These are phyloP conservation scores for Petrolisthes manimaculis DNA, from an alignment of 2,888 invertebrate genomes.

Conservation along the genomic window DNA sequence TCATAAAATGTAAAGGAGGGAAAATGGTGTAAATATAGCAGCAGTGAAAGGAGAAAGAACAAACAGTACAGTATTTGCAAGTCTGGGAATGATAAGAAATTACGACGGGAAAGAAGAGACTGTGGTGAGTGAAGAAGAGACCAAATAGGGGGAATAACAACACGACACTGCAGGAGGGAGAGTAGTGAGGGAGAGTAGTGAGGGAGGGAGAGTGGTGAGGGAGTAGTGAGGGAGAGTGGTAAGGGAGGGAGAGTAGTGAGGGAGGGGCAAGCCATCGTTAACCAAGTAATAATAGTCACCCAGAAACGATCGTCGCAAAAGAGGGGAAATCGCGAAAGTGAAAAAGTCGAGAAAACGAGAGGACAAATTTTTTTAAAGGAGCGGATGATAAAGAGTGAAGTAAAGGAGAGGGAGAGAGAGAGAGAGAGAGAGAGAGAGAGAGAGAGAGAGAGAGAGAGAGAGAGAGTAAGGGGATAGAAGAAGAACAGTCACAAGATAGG, in stretches of 20 bases:
- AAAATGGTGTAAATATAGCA: background rate
- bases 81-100: background rate
- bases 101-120: background rate
- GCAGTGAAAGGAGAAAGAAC: background rate
- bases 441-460: background rate
- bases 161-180: background rate
- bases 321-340: slow-evolving; percentile 5
- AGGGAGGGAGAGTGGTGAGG: background rate
- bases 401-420: background rate
- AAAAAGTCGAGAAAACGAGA: background rate
- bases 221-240: background rate
- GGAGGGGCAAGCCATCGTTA: background rate
- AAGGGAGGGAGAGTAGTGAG: background rate
- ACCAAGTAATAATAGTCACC: background rate
- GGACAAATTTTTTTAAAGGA: background rate
- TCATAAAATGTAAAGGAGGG: background rate
- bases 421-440: slow-evolving; percentile 3
- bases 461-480: background rate
- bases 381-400: background rate
- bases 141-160: background rate
- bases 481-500: background rate
- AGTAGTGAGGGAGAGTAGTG: background rate
- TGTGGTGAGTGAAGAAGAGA: background rate
- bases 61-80: background rate
- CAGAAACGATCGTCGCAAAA: background rate